These are phyloP conservation scores for Nyctalus aviator DNA, from an alignment of 2,797 vertebrate genomes.

Conservation along the genomic window DNA sequence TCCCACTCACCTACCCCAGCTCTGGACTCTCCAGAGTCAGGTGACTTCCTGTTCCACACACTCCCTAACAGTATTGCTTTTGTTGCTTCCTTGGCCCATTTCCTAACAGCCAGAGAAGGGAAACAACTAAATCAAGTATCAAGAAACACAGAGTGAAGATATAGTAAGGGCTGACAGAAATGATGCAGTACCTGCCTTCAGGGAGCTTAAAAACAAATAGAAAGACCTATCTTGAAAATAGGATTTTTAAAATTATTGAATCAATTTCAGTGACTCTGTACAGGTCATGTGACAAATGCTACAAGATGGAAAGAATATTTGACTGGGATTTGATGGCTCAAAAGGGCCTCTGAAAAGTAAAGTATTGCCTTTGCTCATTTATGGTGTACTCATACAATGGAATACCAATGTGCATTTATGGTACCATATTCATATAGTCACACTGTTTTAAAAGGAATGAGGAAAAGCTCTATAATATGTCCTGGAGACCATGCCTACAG, in stretches of 20 bases:
- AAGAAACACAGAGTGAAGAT: background rate
- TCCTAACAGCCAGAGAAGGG: background rate
- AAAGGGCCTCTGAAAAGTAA: constrained; percentile 34
- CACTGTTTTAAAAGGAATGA: constrained; percentile 29
- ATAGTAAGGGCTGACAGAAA: background rate
- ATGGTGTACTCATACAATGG: background rate
- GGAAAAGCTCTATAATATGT: background rate
- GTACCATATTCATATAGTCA: background rate
- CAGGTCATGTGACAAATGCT: constrained; percentile 30
- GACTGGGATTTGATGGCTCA: constrained; percentile 29
- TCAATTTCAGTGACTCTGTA: constrained; percentile 35
- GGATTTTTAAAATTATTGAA: constrained; percentile 43
- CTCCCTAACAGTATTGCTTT: background rate
- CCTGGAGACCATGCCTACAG: background rate
- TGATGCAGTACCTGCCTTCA: constrained; percentile 16
- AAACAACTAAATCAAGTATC: background rate
- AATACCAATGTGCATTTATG: background rate
- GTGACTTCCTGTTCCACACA: background rate
- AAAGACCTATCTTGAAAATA: constrained; percentile 50
- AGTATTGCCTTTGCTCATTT: background rate
- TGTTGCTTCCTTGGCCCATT: background rate
- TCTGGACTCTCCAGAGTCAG: background rate
- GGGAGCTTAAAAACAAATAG: constrained; percentile 48
- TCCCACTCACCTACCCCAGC: background rate
- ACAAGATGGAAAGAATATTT: constrained; percentile 35